Evolutionary conservation across 2,113 vertebrate genomes (phyloP).

Genomic region (Acanthochromis polyacanthus): DNA sequence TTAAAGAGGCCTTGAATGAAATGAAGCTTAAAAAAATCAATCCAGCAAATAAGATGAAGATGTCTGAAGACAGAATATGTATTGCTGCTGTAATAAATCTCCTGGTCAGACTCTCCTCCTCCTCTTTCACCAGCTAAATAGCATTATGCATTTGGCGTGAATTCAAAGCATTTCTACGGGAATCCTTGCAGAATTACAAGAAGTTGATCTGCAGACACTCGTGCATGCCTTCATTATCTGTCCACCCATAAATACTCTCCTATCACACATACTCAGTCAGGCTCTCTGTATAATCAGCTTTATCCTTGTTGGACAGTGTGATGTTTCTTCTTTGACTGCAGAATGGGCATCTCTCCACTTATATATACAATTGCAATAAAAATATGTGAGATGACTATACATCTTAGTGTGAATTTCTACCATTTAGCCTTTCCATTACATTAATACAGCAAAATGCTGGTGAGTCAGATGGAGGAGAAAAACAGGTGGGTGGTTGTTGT

Average conservation of each 20-base stretch:
- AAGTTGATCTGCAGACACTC: constrained; percentile 5
- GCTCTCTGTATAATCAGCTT: background rate
- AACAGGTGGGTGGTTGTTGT: background rate
- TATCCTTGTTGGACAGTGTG: background rate
- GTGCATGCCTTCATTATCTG: constrained; percentile 13
- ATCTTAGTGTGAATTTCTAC: background rate
- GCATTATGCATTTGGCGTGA: constrained; percentile 26
- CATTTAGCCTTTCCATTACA: background rate
- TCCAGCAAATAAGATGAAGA: constrained; percentile 3
- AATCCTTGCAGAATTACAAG: constrained; percentile 21
- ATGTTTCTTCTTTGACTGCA: constrained; percentile 1
- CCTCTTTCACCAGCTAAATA: constrained; percentile 4
- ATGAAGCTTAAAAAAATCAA: background rate
- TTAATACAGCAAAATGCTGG: background rate
- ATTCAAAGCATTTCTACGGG: constrained; percentile 26
- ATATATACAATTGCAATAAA: background rate
- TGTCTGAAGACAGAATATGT: constrained; percentile 3
- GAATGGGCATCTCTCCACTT: background rate
- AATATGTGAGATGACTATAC: background rate
- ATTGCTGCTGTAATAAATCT: constrained; percentile 14
- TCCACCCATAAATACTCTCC: background rate
- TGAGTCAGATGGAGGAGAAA: background rate
- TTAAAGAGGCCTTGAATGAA: background rate
- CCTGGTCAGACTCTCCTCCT: background rate
- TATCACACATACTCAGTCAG: background rate